Base-by-base conservation (phyloP, 2,888 invertebrate genomes). In the Caenorhabditis imperialis region DNA sequence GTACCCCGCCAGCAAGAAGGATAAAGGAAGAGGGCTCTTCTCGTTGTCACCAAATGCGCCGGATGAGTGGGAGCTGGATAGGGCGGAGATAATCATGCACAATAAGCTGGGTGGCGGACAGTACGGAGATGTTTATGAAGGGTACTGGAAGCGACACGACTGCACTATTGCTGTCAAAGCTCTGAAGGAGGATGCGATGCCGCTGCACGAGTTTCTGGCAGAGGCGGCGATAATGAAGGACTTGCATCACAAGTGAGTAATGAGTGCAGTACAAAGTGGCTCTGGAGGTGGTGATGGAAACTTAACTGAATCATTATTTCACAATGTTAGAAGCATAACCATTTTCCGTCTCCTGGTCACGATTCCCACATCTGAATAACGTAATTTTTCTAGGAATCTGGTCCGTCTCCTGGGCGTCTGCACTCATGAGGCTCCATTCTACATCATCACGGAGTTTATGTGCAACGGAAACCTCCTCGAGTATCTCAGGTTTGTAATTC, bases 151-250 rank as follows among this genome's bases (percentile, higher is more conserved):
- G 89, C 40, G 95, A 92, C 94, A 95, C 89, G 95, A 94, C 88
- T 94, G 94, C 91, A 97, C 95, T 2, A 97, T 99, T 55, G 99
- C 99, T 30, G 98, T 99, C 12, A 99, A 99, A 90, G 99, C 99
- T 0, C 91, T 99, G 14, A 98, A 99, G 90, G 98, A 99, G 90
- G 99, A 99, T 89, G 97, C 97, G 20, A 99, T 99, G 98, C 97
- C 97, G 12, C 91, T 99, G 69, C 97, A 98, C 89, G 99, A 99
- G 90, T 99, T 99, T 90, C 91, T 99, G 54, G 98, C 97, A 88
- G 99, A 99, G 90, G 99, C 99, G 1, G 94, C 95, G 60, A 96
- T 99, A 65, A 99, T 99, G 99, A 99, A 99, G 89, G 97, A 97
- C 90, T 96, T 99, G 95, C 95, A 96, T 85, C 99, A 99, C 90